Percentiles rank a stretch among this genome's conserved stretches.
phyloP scores from a whole-genome alignment of 2,113 vertebrate species.

The Pholis gunnellus region DNA sequence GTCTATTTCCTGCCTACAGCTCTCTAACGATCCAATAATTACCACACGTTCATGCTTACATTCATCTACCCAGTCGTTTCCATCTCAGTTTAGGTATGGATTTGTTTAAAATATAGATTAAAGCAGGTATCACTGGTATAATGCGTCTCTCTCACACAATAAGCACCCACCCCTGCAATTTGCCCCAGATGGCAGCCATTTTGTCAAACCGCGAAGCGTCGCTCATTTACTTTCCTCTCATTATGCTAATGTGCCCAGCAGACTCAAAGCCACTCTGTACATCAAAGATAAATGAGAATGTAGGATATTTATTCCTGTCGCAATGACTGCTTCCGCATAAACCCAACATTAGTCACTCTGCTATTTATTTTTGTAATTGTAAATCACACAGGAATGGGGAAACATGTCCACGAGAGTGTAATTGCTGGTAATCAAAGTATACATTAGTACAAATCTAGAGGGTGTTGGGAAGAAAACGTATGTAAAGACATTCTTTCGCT shows the following conservation, averaged over 20 bases:
- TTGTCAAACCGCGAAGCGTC: constrained; percentile 56
- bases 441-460: constrained; percentile 26
- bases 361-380: constrained; percentile 43
- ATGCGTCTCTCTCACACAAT: constrained; percentile 15
- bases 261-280: constrained; percentile 62
- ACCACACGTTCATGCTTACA: not conserved
- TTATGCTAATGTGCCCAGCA: constrained; percentile 65
- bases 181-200: constrained; percentile 62
- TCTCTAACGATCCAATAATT: constrained; percentile 41
- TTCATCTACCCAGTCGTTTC: not conserved
- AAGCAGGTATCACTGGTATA: no score
- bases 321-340: constrained; percentile 62
- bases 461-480: constrained; percentile 11
- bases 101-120: not conserved
- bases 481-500: constrained; percentile 3
- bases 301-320: constrained; percentile 52
- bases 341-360: constrained; percentile 47
- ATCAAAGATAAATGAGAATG: constrained; percentile 73
- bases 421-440: constrained; percentile 36
- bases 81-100: constrained; percentile 15
- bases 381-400: constrained; percentile 20
- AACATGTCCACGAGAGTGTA: constrained; percentile 36
- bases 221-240: constrained; percentile 58
- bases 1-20: constrained; percentile 2
- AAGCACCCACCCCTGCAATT: constrained; percentile 36